Evolutionary conservation across 2,888 invertebrate genomes (phyloP), one percentile per base, ranked within the genome.

Genomic region (Caenorhabditis macrosperma): DNA sequence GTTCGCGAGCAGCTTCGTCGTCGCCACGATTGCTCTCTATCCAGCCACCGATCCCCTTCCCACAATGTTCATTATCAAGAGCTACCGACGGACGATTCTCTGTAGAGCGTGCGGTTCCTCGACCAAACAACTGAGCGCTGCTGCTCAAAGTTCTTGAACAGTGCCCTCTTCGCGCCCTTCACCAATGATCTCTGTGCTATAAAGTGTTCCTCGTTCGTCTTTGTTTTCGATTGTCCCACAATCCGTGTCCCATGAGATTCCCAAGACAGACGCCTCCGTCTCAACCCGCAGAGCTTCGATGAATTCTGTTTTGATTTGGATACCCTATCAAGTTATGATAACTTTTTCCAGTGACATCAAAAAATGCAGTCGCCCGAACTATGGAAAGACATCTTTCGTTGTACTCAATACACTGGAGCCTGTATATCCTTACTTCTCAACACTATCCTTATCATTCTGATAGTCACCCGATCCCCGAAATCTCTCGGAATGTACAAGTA

Each of bases 371-470:
- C 33, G 2, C 17, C 33, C 30, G 54, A 54, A 17, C 20, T 54
- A 17, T 54, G 54, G 54, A 20, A 17, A 6, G 9, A 20, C 17
- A 33, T 54, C 28, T 33, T 54, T 17, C n/a, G 33, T 7, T 17
- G 20, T 12, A 54, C 30, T 3, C 33, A 33, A 48, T 20, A 22
- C 24, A 12, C 22, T 2, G 20, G 48, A 4, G 48, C 48, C 12
- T 6, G 22, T 7, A 10, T 24, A 24, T 48, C 48, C 3, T 24
- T 30, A 24, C 6, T 38, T 38, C 52, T 50, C 1, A 63, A 63
- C 63, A 20, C 28, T 17, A 10, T 50, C n/a, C 63, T 63, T 15
- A 63, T 63, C 20, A 33, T 50, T 30, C 48, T 63, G 2, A 63
- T 63, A 6, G 30, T 63, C 22, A 10, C 10, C 17, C 30, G 48